Percentiles rank a stretch among this genome's conserved stretches.
phyloP scores from a whole-genome alignment of 1,140 invertebrate genomes.

The Tetramorium parvispinum region DNA sequence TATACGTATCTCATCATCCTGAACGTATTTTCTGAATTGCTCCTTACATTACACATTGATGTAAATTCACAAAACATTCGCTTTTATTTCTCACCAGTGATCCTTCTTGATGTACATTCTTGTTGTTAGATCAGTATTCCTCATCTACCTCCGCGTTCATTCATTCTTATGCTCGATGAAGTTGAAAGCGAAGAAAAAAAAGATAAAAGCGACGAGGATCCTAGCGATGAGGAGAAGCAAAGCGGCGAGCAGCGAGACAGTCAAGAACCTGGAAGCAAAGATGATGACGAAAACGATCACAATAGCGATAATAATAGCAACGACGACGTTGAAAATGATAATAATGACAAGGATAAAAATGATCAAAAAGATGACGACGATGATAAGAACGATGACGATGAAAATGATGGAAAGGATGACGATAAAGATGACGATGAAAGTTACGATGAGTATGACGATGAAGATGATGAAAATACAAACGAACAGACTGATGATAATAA shows the following conservation, averaged over 20 bases:
- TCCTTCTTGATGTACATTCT: background rate
- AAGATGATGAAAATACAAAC: background rate
- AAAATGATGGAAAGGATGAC: background rate
- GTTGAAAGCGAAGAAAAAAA: too few species aligned
- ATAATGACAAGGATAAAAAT: background rate
- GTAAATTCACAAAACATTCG: background rate
- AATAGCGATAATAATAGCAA: background rate
- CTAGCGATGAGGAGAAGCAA: slow-evolving; percentile 59
- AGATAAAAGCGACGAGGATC: background rate
- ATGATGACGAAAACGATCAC: background rate
- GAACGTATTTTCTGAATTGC: background rate
- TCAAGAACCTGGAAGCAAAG: slow-evolving; percentile 47
- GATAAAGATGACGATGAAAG: background rate
- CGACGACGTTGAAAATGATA: background rate
- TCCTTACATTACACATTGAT: background rate
- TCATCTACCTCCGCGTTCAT: background rate
- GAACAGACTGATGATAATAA: background rate
- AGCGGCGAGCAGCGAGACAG: slow-evolving; percentile 48
- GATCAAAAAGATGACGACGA: background rate
- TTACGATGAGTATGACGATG: background rate
- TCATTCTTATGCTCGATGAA: too few species aligned
- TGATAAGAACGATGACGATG: background rate
- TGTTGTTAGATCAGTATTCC: slow-evolving; percentile 29
- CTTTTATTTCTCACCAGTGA: background rate
- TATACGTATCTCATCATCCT: background rate